Percentiles rank a stretch among this genome's conserved stretches.
phyloP scores from a whole-genome alignment of 30 jellyfish, hydroid and myxozoan genomes.

The Aurelia aurita region DNA sequence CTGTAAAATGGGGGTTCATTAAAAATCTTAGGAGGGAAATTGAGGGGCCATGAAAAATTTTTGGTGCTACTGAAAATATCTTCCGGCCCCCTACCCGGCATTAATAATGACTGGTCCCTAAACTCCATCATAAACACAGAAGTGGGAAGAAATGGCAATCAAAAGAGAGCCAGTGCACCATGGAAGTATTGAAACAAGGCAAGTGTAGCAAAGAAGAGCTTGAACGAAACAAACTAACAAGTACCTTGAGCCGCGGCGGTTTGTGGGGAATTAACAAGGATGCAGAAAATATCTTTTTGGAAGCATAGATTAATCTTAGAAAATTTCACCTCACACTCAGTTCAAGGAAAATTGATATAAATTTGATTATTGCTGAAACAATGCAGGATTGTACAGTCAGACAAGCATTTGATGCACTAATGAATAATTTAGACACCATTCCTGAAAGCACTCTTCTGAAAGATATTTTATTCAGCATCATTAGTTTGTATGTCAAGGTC shows the following conservation, averaged over 20 bases:
- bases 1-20: too few species aligned
- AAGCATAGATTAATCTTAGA: neutral
- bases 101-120: too few species aligned
- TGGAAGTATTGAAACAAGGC: neutral
- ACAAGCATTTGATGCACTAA: neutral
- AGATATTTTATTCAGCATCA: neutral
- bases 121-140: constrained; percentile 8
- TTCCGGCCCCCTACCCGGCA: too few species aligned
- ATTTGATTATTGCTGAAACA: neutral
- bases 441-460: neutral
- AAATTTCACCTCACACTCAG: neutral
- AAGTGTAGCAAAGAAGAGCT: neutral
- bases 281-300: neutral
- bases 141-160: neutral
- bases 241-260: neutral
- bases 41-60: too few species aligned
- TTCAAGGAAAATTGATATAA: neutral
- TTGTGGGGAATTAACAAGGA: neutral
- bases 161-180: neutral
- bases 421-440: neutral
- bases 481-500: neutral
- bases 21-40: too few species aligned
- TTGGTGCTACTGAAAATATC: too few species aligned
- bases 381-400: neutral
- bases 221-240: too few species aligned